phyloP scores from a whole-genome alignment of 2,797 vertebrate genomes.

The Sylvia borin region DNA sequence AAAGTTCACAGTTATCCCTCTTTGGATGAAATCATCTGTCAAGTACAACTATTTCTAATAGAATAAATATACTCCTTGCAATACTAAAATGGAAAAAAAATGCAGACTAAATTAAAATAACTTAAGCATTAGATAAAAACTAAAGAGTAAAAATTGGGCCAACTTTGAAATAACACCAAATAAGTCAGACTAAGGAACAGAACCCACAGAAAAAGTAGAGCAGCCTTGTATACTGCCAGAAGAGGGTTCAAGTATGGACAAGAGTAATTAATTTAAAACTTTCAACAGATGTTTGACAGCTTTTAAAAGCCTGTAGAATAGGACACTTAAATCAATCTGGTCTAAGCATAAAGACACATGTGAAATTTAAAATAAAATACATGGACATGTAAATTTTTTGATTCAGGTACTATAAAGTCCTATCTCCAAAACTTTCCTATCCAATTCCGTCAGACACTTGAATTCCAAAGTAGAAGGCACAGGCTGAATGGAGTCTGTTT shows the following conservation, averaged over 20 bases:
- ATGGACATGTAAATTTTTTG: rapidly evolving
- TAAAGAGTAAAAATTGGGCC: neutral
- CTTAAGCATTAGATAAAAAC: neutral
- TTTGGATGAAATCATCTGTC: neutral
- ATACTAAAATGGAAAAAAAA: neutral
- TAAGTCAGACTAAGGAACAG: neutral
- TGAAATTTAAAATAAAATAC: neutral
- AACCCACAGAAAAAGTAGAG: neutral
- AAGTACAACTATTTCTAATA: neutral
- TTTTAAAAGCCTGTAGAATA: neutral
- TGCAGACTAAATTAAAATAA: neutral
- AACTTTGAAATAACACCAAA: neutral
- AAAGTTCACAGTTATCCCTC: neutral
- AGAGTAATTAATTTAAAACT: neutral
- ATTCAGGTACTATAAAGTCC: neutral
- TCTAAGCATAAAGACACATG: neutral
- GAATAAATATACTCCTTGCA: neutral
- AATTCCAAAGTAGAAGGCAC: neutral
- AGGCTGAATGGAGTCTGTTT: neutral
- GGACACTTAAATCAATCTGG: neutral
- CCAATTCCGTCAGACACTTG: neutral
- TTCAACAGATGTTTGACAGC: neutral
- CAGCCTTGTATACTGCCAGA: neutral
- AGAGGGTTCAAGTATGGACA: neutral
- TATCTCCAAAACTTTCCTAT: neutral